These are phyloP conservation scores for Conchocele bisecta DNA, from an alignment of 2,888 invertebrate genomes.

Conservation along the genomic window DNA sequence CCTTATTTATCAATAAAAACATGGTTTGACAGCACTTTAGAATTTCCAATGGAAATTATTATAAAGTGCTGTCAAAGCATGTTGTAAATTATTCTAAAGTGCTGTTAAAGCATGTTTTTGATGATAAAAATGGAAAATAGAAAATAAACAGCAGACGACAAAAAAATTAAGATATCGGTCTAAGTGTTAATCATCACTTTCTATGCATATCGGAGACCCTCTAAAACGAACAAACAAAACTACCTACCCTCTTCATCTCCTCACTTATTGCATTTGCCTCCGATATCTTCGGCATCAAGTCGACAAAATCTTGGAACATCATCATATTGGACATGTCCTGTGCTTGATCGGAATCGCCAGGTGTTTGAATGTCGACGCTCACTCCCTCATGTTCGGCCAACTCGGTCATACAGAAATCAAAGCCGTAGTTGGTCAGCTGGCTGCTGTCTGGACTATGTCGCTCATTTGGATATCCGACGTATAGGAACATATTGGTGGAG, in stretches of 20 bases:
- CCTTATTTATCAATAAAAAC: too few relatives aligned
- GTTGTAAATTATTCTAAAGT: too few relatives aligned
- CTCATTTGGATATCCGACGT: constrained; percentile 64
- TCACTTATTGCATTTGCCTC: constrained; percentile 76
- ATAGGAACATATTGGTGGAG: constrained; percentile 69
- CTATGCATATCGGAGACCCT: too few relatives aligned
- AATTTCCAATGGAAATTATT: too few relatives aligned
- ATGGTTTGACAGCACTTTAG: too few relatives aligned
- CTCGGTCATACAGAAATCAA: constrained; percentile 71
- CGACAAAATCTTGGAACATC: constrained; percentile 70
- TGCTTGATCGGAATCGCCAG: constrained; percentile 6
- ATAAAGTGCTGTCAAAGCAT: too few relatives aligned
- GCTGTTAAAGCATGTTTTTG: too few relatives aligned
- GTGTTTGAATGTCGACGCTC: constrained; percentile 41
- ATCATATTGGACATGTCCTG: constrained; percentile 37
- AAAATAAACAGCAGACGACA: too few relatives aligned
- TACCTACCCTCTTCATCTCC: constrained; percentile 69
- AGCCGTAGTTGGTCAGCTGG: constrained; percentile 57
- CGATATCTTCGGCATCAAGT: constrained; percentile 67
- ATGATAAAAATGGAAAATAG: too few relatives aligned
- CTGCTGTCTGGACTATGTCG: constrained; percentile 47
- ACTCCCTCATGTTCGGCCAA: constrained; percentile 67
- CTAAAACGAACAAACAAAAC: too few relatives aligned
- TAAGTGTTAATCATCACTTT: too few relatives aligned
- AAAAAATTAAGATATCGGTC: too few relatives aligned